These are phyloP conservation scores for Corvus hawaiiensis DNA, from an alignment of 2,113 vertebrate genomes.

Conservation along the genomic window DNA sequence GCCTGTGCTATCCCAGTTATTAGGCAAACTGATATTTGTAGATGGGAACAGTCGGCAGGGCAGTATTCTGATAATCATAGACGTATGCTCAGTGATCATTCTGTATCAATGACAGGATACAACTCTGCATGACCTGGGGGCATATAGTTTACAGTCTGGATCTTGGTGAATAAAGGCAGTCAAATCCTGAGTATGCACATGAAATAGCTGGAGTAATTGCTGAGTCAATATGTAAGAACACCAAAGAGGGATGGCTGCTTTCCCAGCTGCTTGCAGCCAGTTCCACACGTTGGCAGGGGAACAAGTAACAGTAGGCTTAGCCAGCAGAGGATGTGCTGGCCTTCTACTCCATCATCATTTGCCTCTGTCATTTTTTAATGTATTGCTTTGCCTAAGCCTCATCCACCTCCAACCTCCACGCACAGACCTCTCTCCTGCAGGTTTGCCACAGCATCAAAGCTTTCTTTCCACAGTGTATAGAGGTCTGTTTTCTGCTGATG, in stretches of 20 bases:
- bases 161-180: background rate
- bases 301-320: background rate
- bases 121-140: background rate
- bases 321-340: background rate
- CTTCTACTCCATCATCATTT: background rate
- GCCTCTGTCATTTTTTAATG: background rate
- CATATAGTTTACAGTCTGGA: background rate
- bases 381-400: background rate
- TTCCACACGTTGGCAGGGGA: background rate
- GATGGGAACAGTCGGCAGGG: background rate
- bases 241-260: background rate
- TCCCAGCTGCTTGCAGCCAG: background rate
- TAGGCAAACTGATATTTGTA: background rate
- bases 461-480: background rate
- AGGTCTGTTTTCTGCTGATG: background rate
- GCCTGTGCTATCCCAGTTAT: background rate
- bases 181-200: background rate
- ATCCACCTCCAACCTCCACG: background rate
- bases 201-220: background rate
- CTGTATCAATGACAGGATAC: background rate
- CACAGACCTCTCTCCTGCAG: background rate
- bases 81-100: background rate
- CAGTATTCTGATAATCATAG: background rate
- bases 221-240: background rate
- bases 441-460: background rate